Percentiles rank a stretch among this genome's conserved stretches.
Evolutionary conservation across 2,888 invertebrate species (phyloP).

Genomic region (Drosophila bunnanda): DNA sequence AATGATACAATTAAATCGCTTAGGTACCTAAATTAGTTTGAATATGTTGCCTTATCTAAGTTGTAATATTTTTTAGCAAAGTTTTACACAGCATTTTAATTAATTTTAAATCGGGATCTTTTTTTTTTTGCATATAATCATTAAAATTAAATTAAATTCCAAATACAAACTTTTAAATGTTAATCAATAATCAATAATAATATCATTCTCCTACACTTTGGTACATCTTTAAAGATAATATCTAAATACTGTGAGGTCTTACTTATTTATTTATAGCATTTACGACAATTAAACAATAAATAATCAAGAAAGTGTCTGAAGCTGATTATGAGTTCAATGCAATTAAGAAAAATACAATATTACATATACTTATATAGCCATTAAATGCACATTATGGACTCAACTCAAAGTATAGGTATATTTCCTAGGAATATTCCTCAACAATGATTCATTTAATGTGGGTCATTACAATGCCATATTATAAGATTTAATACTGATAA

Average conservation of each 20-base stretch:
- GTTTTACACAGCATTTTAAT: too few species aligned
- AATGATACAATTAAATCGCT: background rate
- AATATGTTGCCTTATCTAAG: background rate
- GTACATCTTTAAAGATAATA: accelerated
- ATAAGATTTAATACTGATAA: background rate
- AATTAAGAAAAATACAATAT: background rate
- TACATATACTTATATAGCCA: background rate
- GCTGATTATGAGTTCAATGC: constrained; percentile 3
- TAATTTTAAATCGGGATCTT: too few species aligned
- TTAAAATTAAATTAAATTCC: background rate
- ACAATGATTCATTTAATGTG: background rate
- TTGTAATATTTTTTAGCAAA: background rate
- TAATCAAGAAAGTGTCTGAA: background rate
- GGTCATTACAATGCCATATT: background rate
- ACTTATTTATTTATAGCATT: too few species aligned
- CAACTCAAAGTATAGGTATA: background rate
- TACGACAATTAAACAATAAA: background rate
- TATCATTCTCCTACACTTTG: background rate
- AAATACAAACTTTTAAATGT: background rate
- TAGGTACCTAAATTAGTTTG: background rate
- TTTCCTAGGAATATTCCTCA: constrained; percentile 1
- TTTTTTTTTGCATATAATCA: too few species aligned
- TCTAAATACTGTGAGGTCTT: too few species aligned
- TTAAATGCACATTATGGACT: background rate
- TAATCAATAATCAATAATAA: too few species aligned